A percentile compares a stretch with the other conserved stretches of the same genome.
Evolutionary conservation across 2,113 vertebrate species (phyloP).

Genomic region (Cynopterus brachyotis): DNA sequence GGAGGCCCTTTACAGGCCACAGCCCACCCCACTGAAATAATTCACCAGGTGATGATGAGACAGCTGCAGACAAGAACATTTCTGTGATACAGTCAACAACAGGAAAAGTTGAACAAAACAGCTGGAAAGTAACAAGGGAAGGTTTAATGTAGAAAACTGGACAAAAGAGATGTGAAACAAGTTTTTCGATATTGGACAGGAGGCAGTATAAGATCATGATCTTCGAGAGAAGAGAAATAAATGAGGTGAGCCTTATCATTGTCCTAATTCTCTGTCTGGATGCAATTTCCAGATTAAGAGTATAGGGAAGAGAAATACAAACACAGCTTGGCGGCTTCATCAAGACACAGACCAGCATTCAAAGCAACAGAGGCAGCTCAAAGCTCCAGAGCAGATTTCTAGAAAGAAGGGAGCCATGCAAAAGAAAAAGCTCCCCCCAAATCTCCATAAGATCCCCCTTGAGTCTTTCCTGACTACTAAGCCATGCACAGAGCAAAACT

Average conservation of each 20-base stretch:
- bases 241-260: neutral
- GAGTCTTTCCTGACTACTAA: neutral
- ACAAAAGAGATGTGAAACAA: neutral
- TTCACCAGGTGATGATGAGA: neutral
- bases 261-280: neutral
- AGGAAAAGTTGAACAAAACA: neutral
- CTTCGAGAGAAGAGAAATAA: neutral
- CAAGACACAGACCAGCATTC: neutral
- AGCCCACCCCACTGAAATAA: neutral
- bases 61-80: neutral
- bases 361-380: neutral
- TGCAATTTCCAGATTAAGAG: neutral
- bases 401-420: neutral
- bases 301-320: neutral
- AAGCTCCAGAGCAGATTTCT: neutral
- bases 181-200: neutral
- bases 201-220: neutral
- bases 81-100: neutral
- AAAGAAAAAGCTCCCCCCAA: neutral
- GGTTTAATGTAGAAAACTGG: neutral
- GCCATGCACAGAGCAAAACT: neutral
- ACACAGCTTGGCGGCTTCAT: neutral
- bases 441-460: neutral
- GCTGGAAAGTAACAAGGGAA: slow-evolving; percentile 14
- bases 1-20: neutral